Base-by-base conservation (phyloP, 1,140 invertebrate genomes). In the Papilio helenus region DNA sequence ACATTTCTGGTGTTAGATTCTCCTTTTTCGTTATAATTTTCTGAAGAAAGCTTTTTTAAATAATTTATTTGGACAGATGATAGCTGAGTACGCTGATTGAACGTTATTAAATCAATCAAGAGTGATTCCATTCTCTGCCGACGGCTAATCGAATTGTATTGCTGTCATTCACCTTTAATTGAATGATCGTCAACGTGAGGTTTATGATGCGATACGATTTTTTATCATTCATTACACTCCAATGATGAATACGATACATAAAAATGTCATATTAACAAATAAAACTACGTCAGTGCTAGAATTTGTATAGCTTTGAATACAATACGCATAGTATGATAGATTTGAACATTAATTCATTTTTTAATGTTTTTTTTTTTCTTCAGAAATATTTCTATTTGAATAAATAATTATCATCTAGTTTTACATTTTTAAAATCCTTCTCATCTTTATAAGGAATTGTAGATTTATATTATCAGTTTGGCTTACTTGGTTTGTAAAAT, bases 141-240 rank as follows among this genome's bases (percentile, higher is more conserved):
- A 14, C 26, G 26, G 23, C 72, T 74, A 74, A 74, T 51, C 23
- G 42, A 74, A 74, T 74, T 74, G 72, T 74, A 74, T 74, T 12
- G n/a, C 72, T 74, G 72, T 44, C 72, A 49, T 49, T 74, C 72
- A 74, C n/a, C 42, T 20, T 74, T 74, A 74, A 74, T 74, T 74
- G 39, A 74, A 74, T 74, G 72, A 74, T 74, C 10, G 72, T 74
- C 71, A 72, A 72, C 71, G 39, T 3, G 68, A 34, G 16, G 42
- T 72, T 42, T 44, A 72, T 34, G 34, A 44, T 44, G 18, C n/a
- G 29, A 42, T 72, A 39, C 61, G 23, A 68, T 3, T 68, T 68
- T 68, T 26, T 65, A 26, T 14, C 23, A 65, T 65, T 29, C 55
- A 58, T 26, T 20, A 23, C 61, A 29, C 14, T 16, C 26, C 23